Evolutionary conservation across 2,888 invertebrate species (phyloP).

Genomic region (Epinotia demarniana): DNA sequence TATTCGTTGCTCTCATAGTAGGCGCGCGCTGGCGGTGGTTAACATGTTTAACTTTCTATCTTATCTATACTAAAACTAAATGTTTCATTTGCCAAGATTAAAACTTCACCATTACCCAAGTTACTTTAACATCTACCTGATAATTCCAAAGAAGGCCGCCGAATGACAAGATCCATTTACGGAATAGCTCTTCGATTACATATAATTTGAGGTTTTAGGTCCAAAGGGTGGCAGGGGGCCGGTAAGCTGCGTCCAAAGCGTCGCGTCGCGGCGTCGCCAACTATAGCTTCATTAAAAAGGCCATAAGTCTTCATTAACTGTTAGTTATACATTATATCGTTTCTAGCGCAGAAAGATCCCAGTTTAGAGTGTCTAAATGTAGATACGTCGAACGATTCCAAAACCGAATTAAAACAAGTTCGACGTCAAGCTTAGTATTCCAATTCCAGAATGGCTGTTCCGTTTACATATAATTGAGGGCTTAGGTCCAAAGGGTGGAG

Average conservation of each 20-base stretch:
- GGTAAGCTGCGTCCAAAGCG: conserved; percentile 24
- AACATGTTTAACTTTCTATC: not conserved
- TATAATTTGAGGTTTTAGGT: conserved; percentile 39
- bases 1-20: not conserved
- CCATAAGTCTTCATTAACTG: not conserved
- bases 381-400: not conserved
- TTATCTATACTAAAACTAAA: not conserved
- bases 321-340: not conserved
- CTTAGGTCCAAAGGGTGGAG: conserved; percentile 38
- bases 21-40: too few species aligned
- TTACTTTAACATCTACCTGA: conserved; percentile 5
- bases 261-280: conserved; percentile 8
- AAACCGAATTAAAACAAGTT: not conserved
- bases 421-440: conserved; percentile 19
- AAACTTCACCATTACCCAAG: conserved; percentile 11
- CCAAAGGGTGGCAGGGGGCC: conserved; percentile 36
- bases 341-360: not conserved
- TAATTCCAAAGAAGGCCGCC: conserved; percentile 20
- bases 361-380: not conserved
- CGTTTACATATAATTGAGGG: conserved; percentile 45
- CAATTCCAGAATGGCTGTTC: conserved; percentile 37
- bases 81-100: not conserved
- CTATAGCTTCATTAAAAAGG: not conserved
- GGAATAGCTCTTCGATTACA: conserved; percentile 36
- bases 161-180: conserved; percentile 36